These are phyloP conservation scores for Gulo gulo DNA, from an alignment of 2,113 vertebrate genomes.

Conservation along the genomic window DNA sequence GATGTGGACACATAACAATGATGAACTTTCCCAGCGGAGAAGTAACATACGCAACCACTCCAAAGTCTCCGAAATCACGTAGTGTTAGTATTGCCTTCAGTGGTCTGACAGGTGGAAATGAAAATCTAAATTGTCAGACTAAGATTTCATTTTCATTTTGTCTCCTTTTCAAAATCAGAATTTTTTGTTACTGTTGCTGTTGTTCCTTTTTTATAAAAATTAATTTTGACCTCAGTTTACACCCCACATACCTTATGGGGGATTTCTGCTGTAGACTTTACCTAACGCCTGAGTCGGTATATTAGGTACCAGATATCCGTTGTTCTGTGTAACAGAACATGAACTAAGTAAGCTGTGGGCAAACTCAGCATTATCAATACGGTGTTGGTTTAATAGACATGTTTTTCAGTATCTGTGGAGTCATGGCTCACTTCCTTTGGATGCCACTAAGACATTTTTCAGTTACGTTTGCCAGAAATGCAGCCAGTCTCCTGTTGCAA, in stretches of 20 bases:
- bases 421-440: neutral
- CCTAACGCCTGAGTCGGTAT: neutral
- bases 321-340: neutral
- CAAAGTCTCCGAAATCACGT: neutral
- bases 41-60: neutral
- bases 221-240: neutral
- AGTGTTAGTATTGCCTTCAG: neutral
- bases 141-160: neutral
- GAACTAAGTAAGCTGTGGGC: neutral
- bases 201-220: neutral
- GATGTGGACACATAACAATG: neutral
- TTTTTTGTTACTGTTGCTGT: neutral
- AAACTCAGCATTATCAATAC: neutral
- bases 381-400: neutral
- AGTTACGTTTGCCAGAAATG: neutral
- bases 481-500: neutral
- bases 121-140: slow-evolving; percentile 3
- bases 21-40: neutral
- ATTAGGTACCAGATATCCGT: neutral
- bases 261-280: neutral
- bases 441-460: neutral
- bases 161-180: slow-evolving; percentile 4
- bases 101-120: neutral
- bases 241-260: neutral
- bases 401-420: neutral